Evolutionary conservation across 2,888 invertebrate genomes (phyloP), one percentile per base, ranked within the genome.

Genomic region (Apotomis capreana): DNA sequence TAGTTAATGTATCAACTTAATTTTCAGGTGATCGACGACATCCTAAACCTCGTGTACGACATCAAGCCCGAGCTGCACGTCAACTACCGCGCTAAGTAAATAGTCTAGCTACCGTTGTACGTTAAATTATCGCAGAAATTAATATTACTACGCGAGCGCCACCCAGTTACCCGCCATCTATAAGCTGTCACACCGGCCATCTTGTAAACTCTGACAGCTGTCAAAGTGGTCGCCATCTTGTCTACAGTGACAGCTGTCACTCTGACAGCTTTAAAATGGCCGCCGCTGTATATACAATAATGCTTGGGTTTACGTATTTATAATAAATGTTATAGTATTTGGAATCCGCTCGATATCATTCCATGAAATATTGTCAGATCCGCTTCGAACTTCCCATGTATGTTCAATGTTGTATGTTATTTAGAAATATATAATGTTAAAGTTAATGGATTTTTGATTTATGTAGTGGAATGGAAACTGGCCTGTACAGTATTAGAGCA

Each of bases 51-150:
- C 89, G 98, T 99, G 60, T 98, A 97, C 87, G 96, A 97, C 87
- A 98, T 99, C 88, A 96, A 97, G 89, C 98, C 98, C 4, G 97
- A 98, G 90, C 94, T 99, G 80, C 99, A 99, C 93, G 95, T 95
- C 91, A 99, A 99, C 94, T 98, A 96, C 89, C 95, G 95, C 86
- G 78, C 91, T 76, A 79, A 80, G 76, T 87, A 87, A 88, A 76
- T 77, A 73, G 69, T 65, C 60, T 69, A 49, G 9, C 5, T 10
- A 63, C 78, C 74, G 37, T 49, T 64, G 60, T 71, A 70, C 44
- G 74, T 74, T 72, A 74, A 71, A 74, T 67, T 76, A 65, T 70
- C 74, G 60, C 69, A 75, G 74, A 67, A 70, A 73, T 71, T 73
- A 73, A 68, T 69, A 69, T 68, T 63, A 63, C 67, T 70, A 67